phyloP scores from a whole-genome alignment of 2,888 invertebrate genomes.

The Xestia rhomboidea region DNA sequence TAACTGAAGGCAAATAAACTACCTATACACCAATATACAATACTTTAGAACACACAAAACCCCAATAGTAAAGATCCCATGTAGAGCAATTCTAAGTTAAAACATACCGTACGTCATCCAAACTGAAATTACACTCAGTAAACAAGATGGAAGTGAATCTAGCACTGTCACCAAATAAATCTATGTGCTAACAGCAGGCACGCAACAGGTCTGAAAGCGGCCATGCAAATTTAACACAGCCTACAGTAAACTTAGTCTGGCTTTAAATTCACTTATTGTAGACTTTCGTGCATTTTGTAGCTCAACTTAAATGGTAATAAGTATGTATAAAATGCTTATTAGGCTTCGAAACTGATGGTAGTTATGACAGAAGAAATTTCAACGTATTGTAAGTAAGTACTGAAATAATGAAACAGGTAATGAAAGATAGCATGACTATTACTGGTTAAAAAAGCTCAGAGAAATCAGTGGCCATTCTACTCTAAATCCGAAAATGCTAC shows the following conservation, averaged over 20 bases:
- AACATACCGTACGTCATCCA: background rate
- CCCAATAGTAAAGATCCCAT: no score
- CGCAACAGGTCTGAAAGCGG: constrained; percentile 65
- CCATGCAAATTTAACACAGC: constrained; percentile 64
- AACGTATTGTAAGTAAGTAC: no score
- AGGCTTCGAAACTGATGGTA: background rate
- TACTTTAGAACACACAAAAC: background rate
- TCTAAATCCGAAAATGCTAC: constrained; percentile 41
- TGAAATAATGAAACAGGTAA: background rate
- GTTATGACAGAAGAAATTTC: background rate
- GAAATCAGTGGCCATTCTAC: background rate
- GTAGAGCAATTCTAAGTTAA: background rate
- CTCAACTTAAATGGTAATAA: background rate
- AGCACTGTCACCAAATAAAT: constrained; percentile 64
- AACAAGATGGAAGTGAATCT: constrained; percentile 47
- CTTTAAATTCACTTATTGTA: constrained; percentile 50
- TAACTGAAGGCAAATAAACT: background rate
- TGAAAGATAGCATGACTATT: background rate
- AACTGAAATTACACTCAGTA: constrained; percentile 29
- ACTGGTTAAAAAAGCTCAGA: background rate
- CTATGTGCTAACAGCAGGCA: constrained; percentile 41
- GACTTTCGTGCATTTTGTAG: constrained; percentile 21
- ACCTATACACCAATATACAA: background rate
- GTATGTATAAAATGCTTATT: background rate
- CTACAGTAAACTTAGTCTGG: constrained; percentile 58